Conservation (phyloP, 2,797 vertebrate genomes). For the Echiichthys vipera region DNA sequence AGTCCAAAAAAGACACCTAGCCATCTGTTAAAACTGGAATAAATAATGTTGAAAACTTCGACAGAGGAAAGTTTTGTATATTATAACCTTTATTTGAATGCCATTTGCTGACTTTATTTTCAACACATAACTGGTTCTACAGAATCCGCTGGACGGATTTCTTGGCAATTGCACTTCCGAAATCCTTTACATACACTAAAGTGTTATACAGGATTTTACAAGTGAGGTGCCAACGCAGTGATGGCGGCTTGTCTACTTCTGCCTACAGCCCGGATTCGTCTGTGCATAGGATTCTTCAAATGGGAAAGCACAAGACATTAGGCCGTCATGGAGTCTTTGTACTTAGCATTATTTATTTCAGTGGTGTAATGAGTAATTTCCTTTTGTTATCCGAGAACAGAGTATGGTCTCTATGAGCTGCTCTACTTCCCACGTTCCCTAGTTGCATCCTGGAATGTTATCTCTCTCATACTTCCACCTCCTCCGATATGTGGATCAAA, state of each 20-base stretch:
- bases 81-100: neutral
- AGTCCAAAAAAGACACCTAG: too few species aligned
- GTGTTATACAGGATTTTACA: neutral
- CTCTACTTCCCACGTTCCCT: conserved; percentile 75
- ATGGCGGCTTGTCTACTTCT: neutral
- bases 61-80: neutral
- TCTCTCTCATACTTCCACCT: conserved; percentile 74
- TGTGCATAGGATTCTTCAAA: conserved; percentile 41
- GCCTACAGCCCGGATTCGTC: conserved; percentile 1
- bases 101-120: neutral
- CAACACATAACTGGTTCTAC: neutral
- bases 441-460: conserved; percentile 80
- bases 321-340: conserved; percentile 39
- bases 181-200: neutral
- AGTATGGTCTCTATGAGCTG: conserved; percentile 57
- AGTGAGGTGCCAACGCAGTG: neutral
- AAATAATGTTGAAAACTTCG: neutral
- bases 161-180: neutral
- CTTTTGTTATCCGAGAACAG: conserved; percentile 56
- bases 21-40: too few species aligned
- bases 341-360: conserved; percentile 33
- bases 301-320: conserved; percentile 23
- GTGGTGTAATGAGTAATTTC: conserved; percentile 69
- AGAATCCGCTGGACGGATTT: conserved; percentile 1
- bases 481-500: conserved; percentile 82